Percentiles rank a stretch among this genome's conserved stretches.
phyloP scores from a whole-genome alignment of 2,888 invertebrate species.

The Therioaphis trifolii region DNA sequence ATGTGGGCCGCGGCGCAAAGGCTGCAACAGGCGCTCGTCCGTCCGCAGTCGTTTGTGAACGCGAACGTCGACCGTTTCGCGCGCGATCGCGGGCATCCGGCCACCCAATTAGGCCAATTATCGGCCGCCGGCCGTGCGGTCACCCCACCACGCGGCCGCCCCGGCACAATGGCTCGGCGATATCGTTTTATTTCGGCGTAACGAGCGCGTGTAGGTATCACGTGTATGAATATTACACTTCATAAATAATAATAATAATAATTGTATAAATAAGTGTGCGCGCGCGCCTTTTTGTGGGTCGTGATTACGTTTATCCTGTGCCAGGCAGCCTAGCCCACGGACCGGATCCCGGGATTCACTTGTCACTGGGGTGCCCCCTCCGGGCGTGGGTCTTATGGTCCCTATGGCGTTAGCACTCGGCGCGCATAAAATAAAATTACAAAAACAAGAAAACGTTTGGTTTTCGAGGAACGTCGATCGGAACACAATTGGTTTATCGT shows the following conservation, averaged over 20 bases:
- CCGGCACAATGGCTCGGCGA: too few relatives aligned
- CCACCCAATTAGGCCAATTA: constrained; percentile 58
- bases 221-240: not conserved
- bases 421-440: not conserved
- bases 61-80: not conserved
- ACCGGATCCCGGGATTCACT: constrained; percentile 23
- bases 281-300: not conserved
- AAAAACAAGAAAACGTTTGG: too few relatives aligned
- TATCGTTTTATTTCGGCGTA: too few relatives aligned
- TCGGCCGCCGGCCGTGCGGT: not conserved
- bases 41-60: not conserved
- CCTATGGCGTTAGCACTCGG: too few relatives aligned
- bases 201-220: too few relatives aligned
- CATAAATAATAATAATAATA: not conserved
- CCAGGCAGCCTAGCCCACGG: too few relatives aligned
- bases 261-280: not conserved
- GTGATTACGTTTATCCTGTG: constrained; percentile 51
- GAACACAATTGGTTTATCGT: too few relatives aligned
- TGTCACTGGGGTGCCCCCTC: not conserved
- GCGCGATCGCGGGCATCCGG: constrained; percentile 21
- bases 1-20: constrained; percentile 22
- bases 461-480: too few relatives aligned
- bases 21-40: too few relatives aligned
- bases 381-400: too few relatives aligned
- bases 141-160: not conserved